A percentile compares a stretch with the other conserved stretches of the same genome.
Conservation (phyloP, 1,140 invertebrate genomes). For the Drosophila malerkotliana region DNA sequence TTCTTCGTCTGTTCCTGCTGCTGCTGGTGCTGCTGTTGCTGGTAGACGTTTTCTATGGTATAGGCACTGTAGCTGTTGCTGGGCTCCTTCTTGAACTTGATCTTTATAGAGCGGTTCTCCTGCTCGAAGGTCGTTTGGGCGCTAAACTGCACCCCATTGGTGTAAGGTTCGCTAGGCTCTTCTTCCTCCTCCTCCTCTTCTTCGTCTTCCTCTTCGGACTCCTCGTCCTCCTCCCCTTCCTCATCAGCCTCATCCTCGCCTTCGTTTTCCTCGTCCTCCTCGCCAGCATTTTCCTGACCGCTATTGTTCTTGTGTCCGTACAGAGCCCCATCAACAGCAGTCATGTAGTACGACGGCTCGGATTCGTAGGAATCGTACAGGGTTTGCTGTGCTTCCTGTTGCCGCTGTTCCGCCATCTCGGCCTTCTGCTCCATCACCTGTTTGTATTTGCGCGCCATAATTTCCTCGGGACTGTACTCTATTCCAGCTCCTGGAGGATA, state of each 20-base stretch:
- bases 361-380: constrained; percentile 55
- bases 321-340: constrained; percentile 53
- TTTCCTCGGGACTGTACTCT: constrained; percentile 82
- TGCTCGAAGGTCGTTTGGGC: constrained; percentile 67
- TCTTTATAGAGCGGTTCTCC: constrained; percentile 79
- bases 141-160: constrained; percentile 64
- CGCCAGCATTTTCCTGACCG: constrained; percentile 25
- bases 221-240: constrained; percentile 43
- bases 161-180: constrained; percentile 28
- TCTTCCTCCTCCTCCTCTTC: constrained; percentile 49
- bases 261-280: constrained; percentile 35
- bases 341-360: constrained; percentile 64
- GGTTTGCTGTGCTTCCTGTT: constrained; percentile 42
- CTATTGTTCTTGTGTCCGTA: constrained; percentile 43
- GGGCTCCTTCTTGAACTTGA: constrained; percentile 78
- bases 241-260: constrained; percentile 30
- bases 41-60: constrained; percentile 75
- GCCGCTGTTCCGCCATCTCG: constrained; percentile 25
- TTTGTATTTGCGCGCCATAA: constrained; percentile 63
- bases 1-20: constrained; percentile 22
- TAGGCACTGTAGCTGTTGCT: constrained; percentile 78
- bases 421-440: constrained; percentile 33
- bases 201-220: constrained; percentile 36
- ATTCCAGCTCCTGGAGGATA: constrained; percentile 67
- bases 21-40: constrained; percentile 52